Conservation (phyloP, 2,797 vertebrate species). For the Crenuchus spilurus region DNA sequence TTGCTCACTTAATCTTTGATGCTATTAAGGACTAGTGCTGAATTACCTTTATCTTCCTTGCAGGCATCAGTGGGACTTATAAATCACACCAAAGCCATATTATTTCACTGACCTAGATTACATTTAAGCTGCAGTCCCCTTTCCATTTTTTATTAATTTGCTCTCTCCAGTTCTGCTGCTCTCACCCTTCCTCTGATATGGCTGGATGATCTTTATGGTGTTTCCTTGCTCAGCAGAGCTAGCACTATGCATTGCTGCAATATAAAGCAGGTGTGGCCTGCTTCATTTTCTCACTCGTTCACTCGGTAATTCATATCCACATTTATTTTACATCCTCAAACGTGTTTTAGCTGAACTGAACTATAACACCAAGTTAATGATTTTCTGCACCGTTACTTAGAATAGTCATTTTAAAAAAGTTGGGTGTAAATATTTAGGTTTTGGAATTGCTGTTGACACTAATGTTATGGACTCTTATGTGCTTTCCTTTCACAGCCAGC, state of each 20-base stretch:
- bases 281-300: neutral
- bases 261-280: constrained; percentile 23
- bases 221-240: constrained; percentile 27
- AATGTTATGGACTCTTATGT: constrained; percentile 85
- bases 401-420: neutral
- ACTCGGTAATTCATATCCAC: neutral
- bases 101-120: neutral
- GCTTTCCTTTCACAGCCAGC: constrained; percentile 92
- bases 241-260: constrained; percentile 17
- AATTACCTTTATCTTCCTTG: no score
- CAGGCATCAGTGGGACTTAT: neutral
- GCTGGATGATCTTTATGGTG: constrained; percentile 46
- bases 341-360: neutral
- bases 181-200: constrained; percentile 23
- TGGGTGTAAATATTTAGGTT: neutral
- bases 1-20: no score
- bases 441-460: constrained; percentile 62
- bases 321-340: neutral
- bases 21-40: no score
- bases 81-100: neutral
- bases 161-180: constrained; percentile 13
- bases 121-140: neutral
- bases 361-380: neutral
- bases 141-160: neutral
- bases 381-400: neutral